Conservation (phyloP, 1,140 invertebrate genomes). For the Philopotamus ludificatus region DNA sequence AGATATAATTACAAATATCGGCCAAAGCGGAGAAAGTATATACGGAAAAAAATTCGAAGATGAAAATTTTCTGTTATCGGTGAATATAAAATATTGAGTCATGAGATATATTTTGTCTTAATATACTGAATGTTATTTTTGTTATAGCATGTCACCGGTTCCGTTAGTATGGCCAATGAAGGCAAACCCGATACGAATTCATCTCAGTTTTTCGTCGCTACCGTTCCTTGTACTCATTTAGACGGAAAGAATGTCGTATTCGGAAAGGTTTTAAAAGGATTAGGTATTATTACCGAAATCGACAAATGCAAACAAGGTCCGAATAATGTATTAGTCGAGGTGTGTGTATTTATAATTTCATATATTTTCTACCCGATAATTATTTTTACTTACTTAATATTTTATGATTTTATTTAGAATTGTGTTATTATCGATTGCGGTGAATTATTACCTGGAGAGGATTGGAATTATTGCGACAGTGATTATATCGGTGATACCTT, state of each 20-base stretch:
- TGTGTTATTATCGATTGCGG: constrained; percentile 72
- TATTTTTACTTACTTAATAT: not conserved
- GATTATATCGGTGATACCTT: constrained; percentile 69
- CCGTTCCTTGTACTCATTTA: constrained; percentile 78
- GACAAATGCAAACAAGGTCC: constrained; percentile 59
- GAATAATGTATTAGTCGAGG: constrained; percentile 57
- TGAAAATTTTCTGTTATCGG: constrained; percentile 80
- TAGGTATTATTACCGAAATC: constrained; percentile 67
- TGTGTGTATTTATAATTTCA: constrained; percentile 37
- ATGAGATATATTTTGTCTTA: not conserved
- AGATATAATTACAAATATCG: constrained; percentile 79
- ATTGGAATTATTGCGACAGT: constrained; percentile 66
- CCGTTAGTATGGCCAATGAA: constrained; percentile 89
- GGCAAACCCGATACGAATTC: constrained; percentile 83
- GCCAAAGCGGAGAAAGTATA: constrained; percentile 89
- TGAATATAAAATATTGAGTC: constrained; percentile 43
- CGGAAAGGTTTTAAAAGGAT: constrained; percentile 74
- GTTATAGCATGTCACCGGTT: constrained; percentile 65
- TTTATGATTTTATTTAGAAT: constrained; percentile 49
- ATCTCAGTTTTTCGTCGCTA: constrained; percentile 94
- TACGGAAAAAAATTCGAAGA: constrained; percentile 88
- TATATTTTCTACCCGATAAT: not conserved
- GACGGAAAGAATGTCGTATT: constrained; percentile 91
- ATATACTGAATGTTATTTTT: not conserved
- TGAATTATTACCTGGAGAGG: constrained; percentile 60